Conservation (phyloP, 53 echinoderm and acorn worm species). For the Pentamera pediparva region DNA sequence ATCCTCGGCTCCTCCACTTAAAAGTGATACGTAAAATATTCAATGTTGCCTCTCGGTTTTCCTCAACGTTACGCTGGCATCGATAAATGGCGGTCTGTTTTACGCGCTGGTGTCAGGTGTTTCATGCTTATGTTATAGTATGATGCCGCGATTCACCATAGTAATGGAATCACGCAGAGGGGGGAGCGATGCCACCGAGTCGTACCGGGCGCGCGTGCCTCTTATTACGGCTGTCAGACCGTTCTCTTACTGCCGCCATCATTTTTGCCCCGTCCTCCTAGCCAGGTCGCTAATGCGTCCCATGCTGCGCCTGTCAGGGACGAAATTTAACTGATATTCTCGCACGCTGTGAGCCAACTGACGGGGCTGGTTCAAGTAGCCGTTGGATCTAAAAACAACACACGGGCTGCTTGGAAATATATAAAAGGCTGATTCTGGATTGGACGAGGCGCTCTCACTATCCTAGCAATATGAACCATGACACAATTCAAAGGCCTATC, state of each 20-base stretch:
- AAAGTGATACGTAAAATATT: not conserved
- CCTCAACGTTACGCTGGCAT: not conserved
- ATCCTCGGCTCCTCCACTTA: not conserved
- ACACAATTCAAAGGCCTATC: no score
- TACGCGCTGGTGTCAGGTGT: slow-evolving; percentile 14
- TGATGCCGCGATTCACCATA: not conserved
- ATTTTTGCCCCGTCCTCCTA: not conserved
- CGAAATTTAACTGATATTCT: slow-evolving; percentile 26
- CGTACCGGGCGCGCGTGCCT: slow-evolving; percentile 32
- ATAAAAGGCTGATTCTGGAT: no score
- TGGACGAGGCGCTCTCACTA: no score
- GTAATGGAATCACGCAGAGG: no score
- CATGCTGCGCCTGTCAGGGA: slow-evolving; percentile 29
- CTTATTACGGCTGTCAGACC: not conserved
- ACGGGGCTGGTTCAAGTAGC: slow-evolving; percentile 1
- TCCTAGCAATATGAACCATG: no score
- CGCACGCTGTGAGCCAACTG: slow-evolving; percentile 24
- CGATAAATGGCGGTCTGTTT: not conserved
- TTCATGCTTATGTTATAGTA: not conserved
- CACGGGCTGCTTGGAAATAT: no score
- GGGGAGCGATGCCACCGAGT: no score
- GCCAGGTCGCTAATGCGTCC: slow-evolving; percentile 22
- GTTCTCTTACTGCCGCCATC: not conserved
- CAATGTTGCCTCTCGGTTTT: not conserved
- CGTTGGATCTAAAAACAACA: no score